Evolutionary conservation across 2,888 invertebrate species (phyloP).

Genomic region (Clanis bilineata): DNA sequence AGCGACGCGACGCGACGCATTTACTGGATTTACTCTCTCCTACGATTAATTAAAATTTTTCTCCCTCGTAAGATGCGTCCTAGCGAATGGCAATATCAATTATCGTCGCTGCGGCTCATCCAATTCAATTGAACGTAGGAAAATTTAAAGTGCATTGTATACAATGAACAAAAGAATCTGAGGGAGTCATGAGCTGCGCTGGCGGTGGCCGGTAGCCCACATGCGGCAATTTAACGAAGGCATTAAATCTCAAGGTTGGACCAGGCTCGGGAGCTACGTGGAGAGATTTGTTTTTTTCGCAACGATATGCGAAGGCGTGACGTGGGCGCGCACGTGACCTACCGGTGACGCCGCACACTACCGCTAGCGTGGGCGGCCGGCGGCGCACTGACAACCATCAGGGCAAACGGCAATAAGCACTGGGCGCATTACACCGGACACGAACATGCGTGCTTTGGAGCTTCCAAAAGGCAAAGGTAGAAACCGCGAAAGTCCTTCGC

Average conservation of each 20-base stretch:
- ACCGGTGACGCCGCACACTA: constrained; percentile 61
- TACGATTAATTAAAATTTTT: constrained; percentile 30
- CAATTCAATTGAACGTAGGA: constrained; percentile 31
- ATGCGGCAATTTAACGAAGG: constrained; percentile 69
- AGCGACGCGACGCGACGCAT: constrained; percentile 24
- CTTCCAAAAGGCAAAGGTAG: neutral
- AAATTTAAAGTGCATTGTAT: constrained; percentile 46
- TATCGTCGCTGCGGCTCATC: constrained; percentile 21
- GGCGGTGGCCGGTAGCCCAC: constrained; percentile 59
- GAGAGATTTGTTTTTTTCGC: constrained; percentile 77
- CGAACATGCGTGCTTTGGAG: neutral
- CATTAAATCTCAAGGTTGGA: constrained; percentile 76
- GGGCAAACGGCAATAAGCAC: neutral
- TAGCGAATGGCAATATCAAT: constrained; percentile 12
- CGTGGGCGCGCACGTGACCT: constrained; percentile 78
- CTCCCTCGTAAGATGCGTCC: constrained; percentile 11
- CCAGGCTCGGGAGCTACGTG: constrained; percentile 61
- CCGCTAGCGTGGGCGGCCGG: constrained; percentile 66
- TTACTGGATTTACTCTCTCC: constrained; percentile 25
- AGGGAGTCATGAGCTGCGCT: constrained; percentile 47
- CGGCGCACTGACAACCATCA: constrained; percentile 48
- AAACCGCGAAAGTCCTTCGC: neutral
- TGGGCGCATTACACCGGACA: neutral
- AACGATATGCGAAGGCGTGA: constrained; percentile 72
- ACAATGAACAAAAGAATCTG: constrained; percentile 63